Evolutionary conservation across 2,113 vertebrate species (phyloP), one percentile per base, ranked within the genome.

Genomic region (Eonycteris spelaea): DNA sequence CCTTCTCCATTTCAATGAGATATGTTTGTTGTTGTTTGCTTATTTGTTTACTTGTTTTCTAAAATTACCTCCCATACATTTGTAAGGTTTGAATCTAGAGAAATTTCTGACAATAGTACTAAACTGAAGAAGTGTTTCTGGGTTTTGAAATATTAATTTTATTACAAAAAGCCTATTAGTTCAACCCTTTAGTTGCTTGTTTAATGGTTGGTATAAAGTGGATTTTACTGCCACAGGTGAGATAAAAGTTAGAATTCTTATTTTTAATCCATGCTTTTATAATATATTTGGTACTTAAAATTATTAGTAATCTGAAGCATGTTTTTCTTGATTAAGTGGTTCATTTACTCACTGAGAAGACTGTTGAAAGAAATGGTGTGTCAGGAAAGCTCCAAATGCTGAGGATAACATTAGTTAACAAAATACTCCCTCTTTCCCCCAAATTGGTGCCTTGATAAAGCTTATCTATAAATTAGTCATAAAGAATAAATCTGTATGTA

Each of bases 141-240:
- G 38, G 38, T 45, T 95, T 95, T 94, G 45, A 92, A 95, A 95
- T 90, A 65, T 61, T 71, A 59, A 70, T 92, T 94, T 86, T 22
- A 45, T 95, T 92, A 11, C 38, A 55, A 10, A 38, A 95, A 84
- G 24, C 5, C 71, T 83, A 22, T 79, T 38, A 38, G 10, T 61
- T 68, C 40, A 75, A 40, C 33, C 14, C 14, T 26, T 22, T n/a
- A 40, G 19, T 28, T 80, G 65, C 1, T 38, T 90, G 51, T 53
- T 55, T 73, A 95, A 78, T 68, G 13, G 7, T 10, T 83, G n/a
- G 77, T 71, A 3, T 4, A 71, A 94, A 89, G 61, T 51, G 11
- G 24, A 55, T 4, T 65, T 92, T 43, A 38, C 16, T 73, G 2
- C 45, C 10, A 28, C 30, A 48, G 26, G 45, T 51, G 21, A 93